Base-by-base conservation (phyloP, 2,113 vertebrate species). In the Lethenteron camtschaticum region DNA sequence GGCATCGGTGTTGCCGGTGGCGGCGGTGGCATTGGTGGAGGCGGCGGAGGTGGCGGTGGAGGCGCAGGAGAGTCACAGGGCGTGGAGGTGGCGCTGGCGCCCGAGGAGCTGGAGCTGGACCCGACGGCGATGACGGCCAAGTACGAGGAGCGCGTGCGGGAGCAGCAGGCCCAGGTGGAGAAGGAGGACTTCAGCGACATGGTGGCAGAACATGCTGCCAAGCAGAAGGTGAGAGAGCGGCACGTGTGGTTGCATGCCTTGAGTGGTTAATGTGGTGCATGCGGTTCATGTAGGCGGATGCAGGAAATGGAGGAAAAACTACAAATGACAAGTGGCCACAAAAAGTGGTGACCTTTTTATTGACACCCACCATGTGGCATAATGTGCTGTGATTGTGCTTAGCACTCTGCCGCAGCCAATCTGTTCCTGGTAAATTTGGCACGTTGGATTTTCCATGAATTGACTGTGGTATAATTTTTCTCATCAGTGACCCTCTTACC, bases 151-250 rank as follows among this genome's bases (percentile, higher is more conserved):
- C 86, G 86, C 2, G 87, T 94, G 56, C 73, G 89, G 10, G 86
- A 90, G 75, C 87, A 90, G 79, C 87, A 91, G 80, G 89, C 86
- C 3, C 88, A 90, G 79, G 87, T 90, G 77, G 87, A 90, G 79
- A 91, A 90, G 70, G 87, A 90, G 74, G 87, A 90, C 77, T 94
- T 94, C 77, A 94, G 89, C 8, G 89, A 94, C 82, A 94, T 94
- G 88, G 89, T 94, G 81, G 89, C 89, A 0, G 89, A 94, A 69
- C 89, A 94, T 1, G 89, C 88, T 1, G 89, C 89, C 74, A 94
- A 94, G 72, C 89, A 94, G 79, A 94, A 94, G 86, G 89, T 92
- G 73, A 69, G 70, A 9, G 4, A 41, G 9, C 5, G 9, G n/a
- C 24, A 13, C 41, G n/a, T 66, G 24, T 9, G n/a, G 63, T 66